Conservation (phyloP, 2,113 vertebrate genomes). For the Sceloporus undulatus region DNA sequence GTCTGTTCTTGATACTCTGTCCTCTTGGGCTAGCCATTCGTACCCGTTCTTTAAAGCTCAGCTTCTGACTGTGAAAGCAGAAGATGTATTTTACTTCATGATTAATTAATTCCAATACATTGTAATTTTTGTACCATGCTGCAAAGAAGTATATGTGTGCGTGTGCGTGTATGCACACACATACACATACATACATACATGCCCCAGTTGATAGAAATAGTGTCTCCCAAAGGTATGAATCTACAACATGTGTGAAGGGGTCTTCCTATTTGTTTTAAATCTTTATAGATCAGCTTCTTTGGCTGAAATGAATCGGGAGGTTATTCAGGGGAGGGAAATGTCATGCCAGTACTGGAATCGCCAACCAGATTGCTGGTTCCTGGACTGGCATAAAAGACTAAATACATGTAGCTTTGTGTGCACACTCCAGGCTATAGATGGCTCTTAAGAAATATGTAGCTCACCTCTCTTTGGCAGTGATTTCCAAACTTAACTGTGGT, state of each 20-base stretch:
- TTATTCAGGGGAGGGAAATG: not conserved
- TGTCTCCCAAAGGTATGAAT: not conserved
- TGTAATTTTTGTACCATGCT: not conserved
- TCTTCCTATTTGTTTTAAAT: not conserved
- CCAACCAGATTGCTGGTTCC: not conserved
- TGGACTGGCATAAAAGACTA: not conserved
- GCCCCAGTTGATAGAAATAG: not conserved
- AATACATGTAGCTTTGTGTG: not conserved
- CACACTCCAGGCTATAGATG: not conserved
- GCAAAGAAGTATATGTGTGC: slow-evolving; percentile 2
- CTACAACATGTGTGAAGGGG: not conserved
- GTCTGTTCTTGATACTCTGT: slow-evolving; percentile 93
- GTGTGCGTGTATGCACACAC: no score
- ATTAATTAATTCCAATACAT: not conserved
- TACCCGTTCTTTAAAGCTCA: slow-evolving; percentile 95
- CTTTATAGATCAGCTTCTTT: not conserved
- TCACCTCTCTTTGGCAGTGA: not conserved
- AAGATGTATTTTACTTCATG: slow-evolving; percentile 64
- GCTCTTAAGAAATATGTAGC: not conserved
- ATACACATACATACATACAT: not conserved
- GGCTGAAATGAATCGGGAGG: not conserved
- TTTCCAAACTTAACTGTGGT: not conserved
- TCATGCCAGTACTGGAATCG: not conserved
- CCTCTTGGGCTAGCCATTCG: slow-evolving; percentile 96
- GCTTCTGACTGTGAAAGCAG: slow-evolving; percentile 88